Evolutionary conservation across 2,113 vertebrate species (phyloP).

Genomic region (Cnemophilus loriae): DNA sequence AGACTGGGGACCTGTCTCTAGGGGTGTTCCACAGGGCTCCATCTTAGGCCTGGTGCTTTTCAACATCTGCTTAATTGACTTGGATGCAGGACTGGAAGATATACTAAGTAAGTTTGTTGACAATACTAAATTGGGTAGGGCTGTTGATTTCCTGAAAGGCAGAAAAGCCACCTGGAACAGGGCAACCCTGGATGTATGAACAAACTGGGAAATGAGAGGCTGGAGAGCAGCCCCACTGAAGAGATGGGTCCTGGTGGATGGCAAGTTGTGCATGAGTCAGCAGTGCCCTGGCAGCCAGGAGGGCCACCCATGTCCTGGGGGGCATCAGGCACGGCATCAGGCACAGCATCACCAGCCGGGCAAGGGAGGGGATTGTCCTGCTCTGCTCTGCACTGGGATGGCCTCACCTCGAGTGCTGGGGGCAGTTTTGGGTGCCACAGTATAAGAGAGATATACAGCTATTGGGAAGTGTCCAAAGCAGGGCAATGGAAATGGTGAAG

Average conservation of each 20-base stretch:
- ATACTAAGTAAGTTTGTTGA: background rate
- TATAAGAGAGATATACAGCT: accelerated
- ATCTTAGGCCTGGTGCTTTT: background rate
- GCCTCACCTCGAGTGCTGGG: background rate
- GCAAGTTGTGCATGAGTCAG: background rate
- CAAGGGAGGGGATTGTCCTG: background rate
- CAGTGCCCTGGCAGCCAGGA: background rate
- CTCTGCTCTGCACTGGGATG: accelerated
- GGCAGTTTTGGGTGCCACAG: background rate
- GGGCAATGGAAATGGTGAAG: background rate
- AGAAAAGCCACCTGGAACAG: background rate
- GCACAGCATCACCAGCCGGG: accelerated
- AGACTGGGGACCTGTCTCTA: background rate
- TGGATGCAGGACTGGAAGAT: background rate
- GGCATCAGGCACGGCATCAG: no score
- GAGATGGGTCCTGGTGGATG: accelerated
- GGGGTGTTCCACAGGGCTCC: background rate
- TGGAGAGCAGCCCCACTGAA: background rate
- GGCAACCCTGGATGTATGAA: background rate
- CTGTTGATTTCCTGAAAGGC: background rate
- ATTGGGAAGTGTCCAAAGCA: background rate
- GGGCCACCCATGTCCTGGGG: accelerated
- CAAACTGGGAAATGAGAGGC: background rate
- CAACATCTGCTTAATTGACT: background rate
- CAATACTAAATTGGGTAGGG: background rate